Percentiles rank a stretch among this genome's conserved stretches.
phyloP scores from a whole-genome alignment of 2,113 vertebrate species.

The Clarias magur region DNA sequence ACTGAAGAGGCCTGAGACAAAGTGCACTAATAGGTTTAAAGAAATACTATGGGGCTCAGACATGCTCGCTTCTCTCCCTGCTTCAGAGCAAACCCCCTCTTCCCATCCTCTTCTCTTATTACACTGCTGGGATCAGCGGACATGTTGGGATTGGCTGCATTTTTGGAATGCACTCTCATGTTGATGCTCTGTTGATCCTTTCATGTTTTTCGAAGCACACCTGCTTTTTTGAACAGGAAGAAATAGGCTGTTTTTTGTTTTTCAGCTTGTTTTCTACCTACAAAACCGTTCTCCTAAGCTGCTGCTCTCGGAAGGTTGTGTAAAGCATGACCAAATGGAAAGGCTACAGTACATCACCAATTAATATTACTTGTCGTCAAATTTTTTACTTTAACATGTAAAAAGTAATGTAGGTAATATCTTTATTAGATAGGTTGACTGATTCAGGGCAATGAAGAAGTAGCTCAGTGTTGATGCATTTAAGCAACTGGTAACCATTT shows the following conservation, averaged over 20 bases:
- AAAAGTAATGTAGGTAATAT: background rate
- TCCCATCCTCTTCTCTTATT: background rate
- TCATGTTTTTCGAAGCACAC: background rate
- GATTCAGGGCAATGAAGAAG: background rate
- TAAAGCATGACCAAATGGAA: background rate
- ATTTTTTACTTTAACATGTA: conserved; percentile 9
- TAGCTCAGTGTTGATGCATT: background rate
- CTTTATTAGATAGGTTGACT: background rate
- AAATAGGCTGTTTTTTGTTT: background rate
- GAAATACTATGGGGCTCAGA: background rate
- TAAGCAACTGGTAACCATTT: background rate
- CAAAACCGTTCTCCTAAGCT: background rate
- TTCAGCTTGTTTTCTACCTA: background rate
- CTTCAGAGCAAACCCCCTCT: background rate
- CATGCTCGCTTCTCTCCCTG: background rate
- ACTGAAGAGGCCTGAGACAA: conserved; percentile 40
- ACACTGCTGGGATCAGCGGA: background rate
- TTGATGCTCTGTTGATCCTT: background rate
- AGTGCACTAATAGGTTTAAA: background rate
- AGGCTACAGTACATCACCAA: background rate
- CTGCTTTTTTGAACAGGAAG: background rate
- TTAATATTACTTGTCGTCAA: background rate
- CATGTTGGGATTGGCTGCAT: background rate
- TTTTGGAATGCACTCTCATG: background rate
- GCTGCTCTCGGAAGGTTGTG: background rate